Conservation (phyloP, 92 coral and sea anemone genomes). For the Actinernus sp. region DNA sequence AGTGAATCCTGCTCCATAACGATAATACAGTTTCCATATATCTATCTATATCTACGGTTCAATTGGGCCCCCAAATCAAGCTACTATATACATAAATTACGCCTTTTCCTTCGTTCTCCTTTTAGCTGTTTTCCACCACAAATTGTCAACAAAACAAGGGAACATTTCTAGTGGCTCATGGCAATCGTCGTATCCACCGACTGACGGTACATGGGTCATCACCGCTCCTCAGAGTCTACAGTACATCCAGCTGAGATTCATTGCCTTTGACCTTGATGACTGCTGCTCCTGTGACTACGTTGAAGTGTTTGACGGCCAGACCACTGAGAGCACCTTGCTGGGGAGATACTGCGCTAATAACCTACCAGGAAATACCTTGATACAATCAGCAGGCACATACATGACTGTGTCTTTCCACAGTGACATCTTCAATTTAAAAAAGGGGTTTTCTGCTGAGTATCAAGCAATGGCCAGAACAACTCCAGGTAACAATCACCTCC, state of each 20-base stretch:
- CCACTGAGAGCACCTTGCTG: neutral
- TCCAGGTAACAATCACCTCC: no score
- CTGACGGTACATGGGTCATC: neutral
- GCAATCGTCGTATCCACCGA: neutral
- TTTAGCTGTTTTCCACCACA: no score
- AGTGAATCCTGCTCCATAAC: no score
- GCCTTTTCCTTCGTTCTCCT: no score
- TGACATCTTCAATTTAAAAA: neutral
- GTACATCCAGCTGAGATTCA: neutral
- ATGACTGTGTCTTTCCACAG: neutral
- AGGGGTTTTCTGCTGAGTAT: neutral
- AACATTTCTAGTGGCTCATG: no score
- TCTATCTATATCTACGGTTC: no score
- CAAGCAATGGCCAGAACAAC: neutral
- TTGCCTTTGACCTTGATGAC: neutral
- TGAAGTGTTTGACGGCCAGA: neutral
- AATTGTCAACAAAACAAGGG: no score
- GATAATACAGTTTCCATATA: no score
- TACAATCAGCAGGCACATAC: neutral
- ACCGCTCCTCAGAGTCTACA: neutral
- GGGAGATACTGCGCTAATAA: neutral
- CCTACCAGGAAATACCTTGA: neutral
- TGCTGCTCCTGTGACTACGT: neutral
- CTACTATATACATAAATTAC: no score
- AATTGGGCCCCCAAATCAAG: no score